Base-by-base conservation (phyloP, 2,113 vertebrate species). In the Acrocephalus kingi region DNA sequence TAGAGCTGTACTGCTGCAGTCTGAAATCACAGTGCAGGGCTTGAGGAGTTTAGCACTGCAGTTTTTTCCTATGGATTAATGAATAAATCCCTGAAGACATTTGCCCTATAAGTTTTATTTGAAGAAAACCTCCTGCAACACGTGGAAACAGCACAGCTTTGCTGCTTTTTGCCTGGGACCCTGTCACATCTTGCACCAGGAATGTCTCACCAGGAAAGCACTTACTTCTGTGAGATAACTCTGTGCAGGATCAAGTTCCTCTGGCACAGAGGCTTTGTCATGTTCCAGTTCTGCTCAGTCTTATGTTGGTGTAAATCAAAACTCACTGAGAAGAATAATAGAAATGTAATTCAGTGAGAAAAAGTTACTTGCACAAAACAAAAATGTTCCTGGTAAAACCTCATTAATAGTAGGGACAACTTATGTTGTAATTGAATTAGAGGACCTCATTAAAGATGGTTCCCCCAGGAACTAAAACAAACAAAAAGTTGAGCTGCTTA, bases 371-470 rank as follows among this genome's bases (percentile, higher is more conserved):
- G 15, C 73, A 87, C 45, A 91, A 74, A 96, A 62, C 87, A 95
- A 81, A 75, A 10, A 6, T 75, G 22, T 78, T 93, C 49, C 79
- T 96, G 72, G 90, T 95, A 94, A 94, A 95, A 55, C 33, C 74
- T 93, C 30, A 48, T 77, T 86, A 84, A 87, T 62, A 80, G 49
- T 81, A 89, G 96, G 73, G 55, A 78, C 88, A 90, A 67, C 64
- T 96, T 77, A 76, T 12, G 6, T 93, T 95, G 92, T 96, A 90
- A 95, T 92, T 91, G 66, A 95, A 87, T 93, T 89, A 91, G 89
- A 58, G 46, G 55, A 62, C 71, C 55, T 86, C 71, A 54, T 80
- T 81, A 56, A 94, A 94, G 90, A 76, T 84, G 30, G 31, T 68
- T 96, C 90, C 58, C 61, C 64, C 61, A 35, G 39, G 49, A 89